phyloP scores from a whole-genome alignment of 1,140 invertebrate genomes.

The Bicyclus anynana region DNA sequence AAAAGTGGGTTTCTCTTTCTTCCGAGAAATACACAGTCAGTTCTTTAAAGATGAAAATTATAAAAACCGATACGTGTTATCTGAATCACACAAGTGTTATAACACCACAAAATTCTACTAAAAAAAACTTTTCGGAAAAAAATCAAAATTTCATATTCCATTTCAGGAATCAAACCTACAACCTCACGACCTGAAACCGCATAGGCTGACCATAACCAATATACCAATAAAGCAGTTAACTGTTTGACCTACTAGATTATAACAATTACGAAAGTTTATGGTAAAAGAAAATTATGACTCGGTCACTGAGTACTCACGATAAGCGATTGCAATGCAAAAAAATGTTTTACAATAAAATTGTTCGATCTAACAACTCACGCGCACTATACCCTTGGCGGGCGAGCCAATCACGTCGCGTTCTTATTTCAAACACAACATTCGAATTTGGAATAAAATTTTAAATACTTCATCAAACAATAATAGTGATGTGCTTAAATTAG shows the following conservation, averaged over 20 bases:
- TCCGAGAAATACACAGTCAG: too few relatives aligned
- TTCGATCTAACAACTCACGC: slow-evolving; percentile 33
- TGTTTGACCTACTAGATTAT: neutral
- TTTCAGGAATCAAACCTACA: too few relatives aligned
- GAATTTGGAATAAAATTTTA: slow-evolving; percentile 11
- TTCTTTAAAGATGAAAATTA: too few relatives aligned
- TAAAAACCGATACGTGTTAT: too few relatives aligned
- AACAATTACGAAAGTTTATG: neutral
- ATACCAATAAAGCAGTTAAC: neutral
- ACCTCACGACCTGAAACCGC: too few relatives aligned
- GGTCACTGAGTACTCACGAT: slow-evolving; percentile 7
- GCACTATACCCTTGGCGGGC: slow-evolving; percentile 30
- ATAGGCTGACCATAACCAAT: too few relatives aligned
- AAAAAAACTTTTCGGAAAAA: too few relatives aligned
- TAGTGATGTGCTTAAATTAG: slow-evolving; percentile 21
- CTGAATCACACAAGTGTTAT: too few relatives aligned
- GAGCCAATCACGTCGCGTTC: slow-evolving; percentile 15
- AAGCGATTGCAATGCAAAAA: slow-evolving; percentile 25
- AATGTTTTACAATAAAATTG: slow-evolving; percentile 45
- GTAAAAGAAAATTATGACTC: slow-evolving; percentile 19
- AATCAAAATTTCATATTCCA: too few relatives aligned
- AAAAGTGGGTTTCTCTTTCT: too few relatives aligned
- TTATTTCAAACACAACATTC: slow-evolving; percentile 6
- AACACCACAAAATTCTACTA: too few relatives aligned
- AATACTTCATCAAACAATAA: neutral